Percentiles rank a stretch among this genome's conserved stretches.
These are phyloP conservation scores for Actinostola sp. DNA, from an alignment of 92 coral and sea anemone species.

Conservation along the genomic window DNA sequence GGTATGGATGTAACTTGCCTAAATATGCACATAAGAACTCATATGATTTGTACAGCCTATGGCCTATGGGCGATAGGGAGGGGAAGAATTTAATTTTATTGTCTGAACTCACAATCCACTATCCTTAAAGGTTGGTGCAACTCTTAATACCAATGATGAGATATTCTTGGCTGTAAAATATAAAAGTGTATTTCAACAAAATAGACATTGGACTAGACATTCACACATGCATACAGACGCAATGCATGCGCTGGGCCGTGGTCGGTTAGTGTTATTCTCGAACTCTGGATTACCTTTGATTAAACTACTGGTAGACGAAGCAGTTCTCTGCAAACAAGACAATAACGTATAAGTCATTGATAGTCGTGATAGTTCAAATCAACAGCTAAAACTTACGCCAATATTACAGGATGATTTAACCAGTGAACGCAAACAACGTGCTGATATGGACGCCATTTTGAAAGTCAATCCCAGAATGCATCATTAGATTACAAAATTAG, in stretches of 20 bases:
- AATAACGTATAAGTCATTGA: neutral
- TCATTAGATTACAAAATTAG: neutral
- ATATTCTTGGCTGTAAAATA: slow-evolving; percentile 59
- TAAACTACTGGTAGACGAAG: slow-evolving; percentile 37
- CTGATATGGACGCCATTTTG: slow-evolving; percentile 84
- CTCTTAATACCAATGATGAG: slow-evolving; percentile 64
- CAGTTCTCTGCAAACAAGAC: slow-evolving; percentile 42
- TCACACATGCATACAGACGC: neutral
- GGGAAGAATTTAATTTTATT: too few species aligned
- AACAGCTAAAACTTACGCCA: slow-evolving; percentile 43
- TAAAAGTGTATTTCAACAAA: neutral
- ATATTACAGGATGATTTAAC: slow-evolving; percentile 63
- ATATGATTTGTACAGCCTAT: too few species aligned
- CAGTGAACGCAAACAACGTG: slow-evolving; percentile 81
- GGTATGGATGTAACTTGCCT: too few species aligned
- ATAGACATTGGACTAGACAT: neutral
- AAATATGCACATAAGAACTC: too few species aligned
- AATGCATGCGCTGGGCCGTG: neutral
- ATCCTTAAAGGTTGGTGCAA: slow-evolving; percentile 62
- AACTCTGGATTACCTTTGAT: slow-evolving; percentile 45
- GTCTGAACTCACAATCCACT: slow-evolving; percentile 91
- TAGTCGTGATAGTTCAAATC: neutral
- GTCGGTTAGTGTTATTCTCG: neutral
- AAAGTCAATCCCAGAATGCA: slow-evolving; percentile 54
- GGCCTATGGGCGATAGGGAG: too few species aligned